Evolutionary conservation across 2,888 invertebrate species (phyloP).

Genomic region (Azorinus chamasolen): DNA sequence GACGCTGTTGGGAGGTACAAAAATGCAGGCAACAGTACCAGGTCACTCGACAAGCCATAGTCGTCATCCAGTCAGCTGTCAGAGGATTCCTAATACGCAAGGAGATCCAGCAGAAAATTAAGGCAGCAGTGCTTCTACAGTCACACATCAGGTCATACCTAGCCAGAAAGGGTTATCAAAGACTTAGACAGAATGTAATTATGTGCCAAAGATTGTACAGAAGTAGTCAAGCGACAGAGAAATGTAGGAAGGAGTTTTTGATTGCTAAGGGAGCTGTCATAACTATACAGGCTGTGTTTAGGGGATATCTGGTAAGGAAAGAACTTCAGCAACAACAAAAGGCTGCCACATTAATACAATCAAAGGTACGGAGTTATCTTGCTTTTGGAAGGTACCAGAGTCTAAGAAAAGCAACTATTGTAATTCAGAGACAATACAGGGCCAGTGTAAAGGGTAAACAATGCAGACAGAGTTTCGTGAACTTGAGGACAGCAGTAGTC

Average conservation of each 20-base stretch:
- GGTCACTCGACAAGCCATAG: constrained; percentile 51
- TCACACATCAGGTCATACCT: constrained; percentile 46
- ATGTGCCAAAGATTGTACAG: constrained; percentile 21
- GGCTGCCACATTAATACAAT: constrained; percentile 64
- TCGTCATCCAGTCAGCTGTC: constrained; percentile 51
- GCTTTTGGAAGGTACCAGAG: constrained; percentile 18
- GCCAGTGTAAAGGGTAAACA: constrained; percentile 34
- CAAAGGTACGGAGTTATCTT: constrained; percentile 35
- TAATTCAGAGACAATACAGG: constrained; percentile 60
- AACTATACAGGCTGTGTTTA: constrained; percentile 59
- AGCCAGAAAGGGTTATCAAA: constrained; percentile 2
- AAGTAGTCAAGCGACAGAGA: not conserved
- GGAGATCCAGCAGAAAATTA: constrained; percentile 11
- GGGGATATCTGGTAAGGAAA: constrained; percentile 18
- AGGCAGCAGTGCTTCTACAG: constrained; percentile 70
- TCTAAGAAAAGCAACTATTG: constrained; percentile 6
- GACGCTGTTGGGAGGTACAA: not conserved
- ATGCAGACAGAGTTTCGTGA: constrained; percentile 23
- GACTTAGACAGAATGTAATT: not conserved
- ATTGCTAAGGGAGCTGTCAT: constrained; percentile 53
- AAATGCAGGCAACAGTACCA: constrained; percentile 35
- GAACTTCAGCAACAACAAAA: constrained; percentile 10
- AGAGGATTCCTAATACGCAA: constrained; percentile 37
- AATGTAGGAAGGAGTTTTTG: constrained; percentile 24
- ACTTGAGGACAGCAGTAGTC: constrained; percentile 58